Base-by-base conservation (phyloP, 2,113 vertebrate species). In the Odontophorus gujanensis region DNA sequence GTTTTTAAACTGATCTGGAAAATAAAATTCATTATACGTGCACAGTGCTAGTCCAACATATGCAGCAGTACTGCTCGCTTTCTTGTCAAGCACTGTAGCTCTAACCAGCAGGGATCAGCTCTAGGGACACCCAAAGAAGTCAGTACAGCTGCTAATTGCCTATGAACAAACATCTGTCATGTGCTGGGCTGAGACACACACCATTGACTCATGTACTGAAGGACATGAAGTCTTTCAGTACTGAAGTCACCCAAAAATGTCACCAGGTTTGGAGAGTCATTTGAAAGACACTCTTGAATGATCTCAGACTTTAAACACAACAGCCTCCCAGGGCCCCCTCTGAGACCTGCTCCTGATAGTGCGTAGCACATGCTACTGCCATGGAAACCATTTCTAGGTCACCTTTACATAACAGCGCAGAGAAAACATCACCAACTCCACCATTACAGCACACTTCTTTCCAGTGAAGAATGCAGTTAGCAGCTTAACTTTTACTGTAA, bases 301-400 rank as follows among this genome's bases (percentile, higher is more conserved):
- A 61, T 36, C 24, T 94, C 63, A 11, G 45, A 20, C 69, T 87
- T 95, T 38, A 73, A 69, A 11, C 6, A 2, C 2, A 28, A 5
- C 20, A 22, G 47, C 22, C 53, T 81, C 22, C 38, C 40, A 47
- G 32, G 65, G 26, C 26, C 32, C 57, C 38, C 34, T 38, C 34
- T 13, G 43, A 84, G 81, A 58, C 34, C 80, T 59, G 92, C 58
- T 75, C 2, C n/a, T 24, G 9, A 3, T 4, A 63, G 66, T 42
- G 11, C 2, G 5, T 5, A 59, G 80, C 68, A 62, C 45, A 26
- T 89, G 84, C 58, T 13, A 75, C 51, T 87, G 62, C 84, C 68
- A 75, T 63, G 71, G 95, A 87, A 91, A 93, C 50, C 45, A 42
- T 55, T 83, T 91, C 73, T 83, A 72, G 79, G 75, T 90, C 90